These are phyloP conservation scores for Porites cylindrica DNA, from an alignment of 92 coral and sea anemone genomes.

Conservation along the genomic window DNA sequence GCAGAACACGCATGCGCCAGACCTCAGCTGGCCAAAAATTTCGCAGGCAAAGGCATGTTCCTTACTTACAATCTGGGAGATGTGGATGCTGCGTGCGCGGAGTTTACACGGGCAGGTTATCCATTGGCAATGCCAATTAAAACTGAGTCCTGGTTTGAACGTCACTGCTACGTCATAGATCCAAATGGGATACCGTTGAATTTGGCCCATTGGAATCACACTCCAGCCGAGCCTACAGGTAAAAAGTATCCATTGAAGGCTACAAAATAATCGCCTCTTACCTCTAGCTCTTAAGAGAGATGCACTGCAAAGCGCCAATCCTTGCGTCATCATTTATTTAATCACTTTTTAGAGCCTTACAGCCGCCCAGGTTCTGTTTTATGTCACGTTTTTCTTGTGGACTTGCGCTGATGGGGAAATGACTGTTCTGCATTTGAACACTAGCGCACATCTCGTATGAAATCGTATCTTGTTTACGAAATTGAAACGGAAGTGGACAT, in stretches of 20 bases:
- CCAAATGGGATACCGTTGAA: slow-evolving; percentile 66
- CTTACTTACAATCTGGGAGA: slow-evolving; percentile 59
- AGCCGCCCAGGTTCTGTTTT: too few relatives aligned
- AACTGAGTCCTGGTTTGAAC: slow-evolving; percentile 60
- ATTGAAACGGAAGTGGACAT: too few relatives aligned
- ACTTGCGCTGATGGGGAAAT: too few relatives aligned
- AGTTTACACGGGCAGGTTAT: slow-evolving; percentile 34
- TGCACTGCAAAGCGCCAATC: too few relatives aligned
- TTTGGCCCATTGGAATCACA: slow-evolving; percentile 58
- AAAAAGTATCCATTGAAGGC: not conserved
- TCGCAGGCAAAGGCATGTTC: slow-evolving; percentile 59
- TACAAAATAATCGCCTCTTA: too few relatives aligned
- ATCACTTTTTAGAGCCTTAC: too few relatives aligned
- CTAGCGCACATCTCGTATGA: too few relatives aligned
- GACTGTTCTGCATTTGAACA: too few relatives aligned
- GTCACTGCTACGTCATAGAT: slow-evolving; percentile 60
- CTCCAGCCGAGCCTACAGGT: slow-evolving; percentile 58
- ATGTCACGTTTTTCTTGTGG: too few relatives aligned
- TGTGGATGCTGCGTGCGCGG: slow-evolving; percentile 42
- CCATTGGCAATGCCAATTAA: slow-evolving; percentile 52
- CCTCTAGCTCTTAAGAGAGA: too few relatives aligned
- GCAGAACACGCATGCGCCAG: slow-evolving; percentile 62
- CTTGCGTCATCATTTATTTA: too few relatives aligned
- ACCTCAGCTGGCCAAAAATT: slow-evolving; percentile 57
- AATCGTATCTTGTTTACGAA: too few relatives aligned